Evolutionary conservation across 2,888 invertebrate genomes (phyloP).

Genomic region (Ceramica pisi): DNA sequence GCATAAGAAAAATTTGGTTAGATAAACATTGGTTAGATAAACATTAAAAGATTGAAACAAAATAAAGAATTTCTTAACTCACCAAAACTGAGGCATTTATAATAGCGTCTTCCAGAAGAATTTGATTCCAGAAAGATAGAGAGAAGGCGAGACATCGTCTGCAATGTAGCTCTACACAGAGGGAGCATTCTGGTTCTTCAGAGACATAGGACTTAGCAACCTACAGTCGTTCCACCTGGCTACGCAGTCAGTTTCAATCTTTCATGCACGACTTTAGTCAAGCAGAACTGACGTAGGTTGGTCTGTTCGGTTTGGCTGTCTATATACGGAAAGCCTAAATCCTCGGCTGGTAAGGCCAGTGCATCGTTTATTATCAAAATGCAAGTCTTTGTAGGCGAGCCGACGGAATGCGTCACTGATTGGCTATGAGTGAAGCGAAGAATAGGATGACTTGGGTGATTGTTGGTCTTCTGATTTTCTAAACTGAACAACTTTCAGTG

Average conservation of each 20-base stretch:
- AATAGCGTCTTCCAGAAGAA: no score
- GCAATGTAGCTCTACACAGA: no score
- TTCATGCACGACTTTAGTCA: background rate
- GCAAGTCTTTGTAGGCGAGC: slow-evolving; percentile 67
- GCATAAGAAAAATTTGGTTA: no score
- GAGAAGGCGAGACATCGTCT: no score
- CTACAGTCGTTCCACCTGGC: background rate
- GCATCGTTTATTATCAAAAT: slow-evolving; percentile 57
- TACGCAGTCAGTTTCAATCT: background rate
- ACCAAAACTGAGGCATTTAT: no score
- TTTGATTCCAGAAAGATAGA: no score
- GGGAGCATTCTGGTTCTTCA: no score
- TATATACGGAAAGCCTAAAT: slow-evolving; percentile 21
- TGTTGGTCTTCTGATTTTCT: slow-evolving; percentile 4
- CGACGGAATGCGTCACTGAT: slow-evolving; percentile 61
- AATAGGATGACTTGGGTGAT: slow-evolving; percentile 29
- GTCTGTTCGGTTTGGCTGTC: background rate
- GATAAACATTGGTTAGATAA: no score
- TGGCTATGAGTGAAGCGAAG: slow-evolving; percentile 24
- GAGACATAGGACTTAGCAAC: no score
- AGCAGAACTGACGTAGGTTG: background rate
- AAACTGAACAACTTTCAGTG: no score
- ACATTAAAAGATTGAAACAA: no score
- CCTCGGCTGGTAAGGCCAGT: slow-evolving; percentile 70
- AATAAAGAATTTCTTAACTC: no score